phyloP scores from a whole-genome alignment of 2,888 invertebrate species.

The Myathropa florea region DNA sequence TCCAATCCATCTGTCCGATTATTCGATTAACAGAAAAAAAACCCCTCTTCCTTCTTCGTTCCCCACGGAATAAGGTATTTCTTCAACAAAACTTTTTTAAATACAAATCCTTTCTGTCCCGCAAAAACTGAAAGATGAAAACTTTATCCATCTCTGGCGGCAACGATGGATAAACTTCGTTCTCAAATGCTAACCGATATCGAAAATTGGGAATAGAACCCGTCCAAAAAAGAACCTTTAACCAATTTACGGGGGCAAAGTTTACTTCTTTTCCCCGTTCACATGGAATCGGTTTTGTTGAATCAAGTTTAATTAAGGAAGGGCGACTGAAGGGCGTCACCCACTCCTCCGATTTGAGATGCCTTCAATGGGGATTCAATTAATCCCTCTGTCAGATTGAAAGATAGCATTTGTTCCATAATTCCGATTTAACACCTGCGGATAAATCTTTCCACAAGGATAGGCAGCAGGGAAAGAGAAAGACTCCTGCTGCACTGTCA shows the following conservation, averaged over 20 bases:
- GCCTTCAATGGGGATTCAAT: background rate
- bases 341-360: background rate
- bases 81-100: background rate
- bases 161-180: background rate
- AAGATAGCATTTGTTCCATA: background rate
- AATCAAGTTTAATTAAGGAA: background rate
- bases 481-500: background rate
- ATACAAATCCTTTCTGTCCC: background rate
- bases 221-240: background rate
- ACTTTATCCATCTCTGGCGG: background rate
- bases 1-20: background rate
- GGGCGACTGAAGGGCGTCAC: background rate
- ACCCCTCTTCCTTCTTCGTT: background rate
- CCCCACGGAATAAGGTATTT: background rate
- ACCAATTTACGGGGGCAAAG: background rate
- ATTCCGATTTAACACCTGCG: background rate
- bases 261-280: background rate
- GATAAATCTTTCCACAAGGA: background rate
- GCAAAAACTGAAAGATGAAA: background rate
- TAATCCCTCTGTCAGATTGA: background rate
- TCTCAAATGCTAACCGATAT: background rate
- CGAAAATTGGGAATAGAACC: background rate
- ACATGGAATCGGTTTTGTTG: background rate
- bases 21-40: background rate
- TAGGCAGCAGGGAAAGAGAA: background rate